These are phyloP conservation scores for Syritta pipiens DNA, from an alignment of 2,888 invertebrate species.

Conservation along the genomic window DNA sequence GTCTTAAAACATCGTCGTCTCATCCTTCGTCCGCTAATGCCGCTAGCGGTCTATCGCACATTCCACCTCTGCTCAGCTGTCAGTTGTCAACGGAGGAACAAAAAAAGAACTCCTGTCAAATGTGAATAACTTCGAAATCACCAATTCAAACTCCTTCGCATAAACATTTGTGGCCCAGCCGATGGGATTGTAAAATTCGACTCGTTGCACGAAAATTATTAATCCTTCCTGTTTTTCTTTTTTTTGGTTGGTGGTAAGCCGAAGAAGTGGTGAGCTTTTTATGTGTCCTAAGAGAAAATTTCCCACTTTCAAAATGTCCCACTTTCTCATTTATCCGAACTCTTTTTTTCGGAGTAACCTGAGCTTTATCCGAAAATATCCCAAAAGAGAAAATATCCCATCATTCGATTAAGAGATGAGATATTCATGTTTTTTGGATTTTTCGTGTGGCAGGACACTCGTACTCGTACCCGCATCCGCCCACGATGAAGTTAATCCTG, in stretches of 20 bases:
- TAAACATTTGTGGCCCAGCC: slow-evolving; percentile 1
- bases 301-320: slow-evolving; percentile 4
- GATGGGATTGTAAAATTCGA: background rate
- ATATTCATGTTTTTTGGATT: no score
- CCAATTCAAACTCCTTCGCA: background rate
- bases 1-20: no score
- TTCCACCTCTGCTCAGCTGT: no score
- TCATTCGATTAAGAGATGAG: no score
- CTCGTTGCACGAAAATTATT: background rate
- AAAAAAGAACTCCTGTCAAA: background rate
- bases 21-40: no score
- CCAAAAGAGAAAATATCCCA: no score
- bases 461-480: no score
- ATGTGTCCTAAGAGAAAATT: slow-evolving; percentile 25
- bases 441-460: background rate
- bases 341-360: no score
- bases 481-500: slow-evolving; percentile 28
- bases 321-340: no score
- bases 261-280: no score
- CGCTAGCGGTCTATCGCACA: no score
- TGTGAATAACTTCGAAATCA: background rate
- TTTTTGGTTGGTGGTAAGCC: slow-evolving; percentile 10
- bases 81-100: background rate
- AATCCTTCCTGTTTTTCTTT: background rate
- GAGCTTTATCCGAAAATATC: no score